Conservation (phyloP, 1,140 invertebrate species). For the Anthonomus grandis region DNA sequence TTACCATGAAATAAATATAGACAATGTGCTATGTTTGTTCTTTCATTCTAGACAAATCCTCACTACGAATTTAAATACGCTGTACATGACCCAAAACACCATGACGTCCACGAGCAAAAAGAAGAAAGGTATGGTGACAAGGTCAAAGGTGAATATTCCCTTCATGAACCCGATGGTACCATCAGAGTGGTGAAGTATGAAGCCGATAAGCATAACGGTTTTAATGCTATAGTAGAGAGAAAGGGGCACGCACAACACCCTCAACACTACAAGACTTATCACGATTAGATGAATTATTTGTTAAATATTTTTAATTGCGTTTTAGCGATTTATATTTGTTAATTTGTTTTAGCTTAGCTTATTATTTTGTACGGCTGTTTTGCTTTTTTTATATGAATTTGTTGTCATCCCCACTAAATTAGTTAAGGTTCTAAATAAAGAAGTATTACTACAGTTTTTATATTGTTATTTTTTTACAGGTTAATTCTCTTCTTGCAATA, state of each 20-base stretch:
- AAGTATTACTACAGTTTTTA: no score
- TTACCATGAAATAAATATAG: not conserved
- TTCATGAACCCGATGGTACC: slow-evolving; percentile 57
- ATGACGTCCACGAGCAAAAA: slow-evolving; percentile 34
- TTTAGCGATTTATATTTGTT: no score
- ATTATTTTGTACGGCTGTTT: no score
- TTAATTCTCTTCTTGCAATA: no score
- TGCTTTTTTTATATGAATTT: no score
- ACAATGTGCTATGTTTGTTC: not conserved
- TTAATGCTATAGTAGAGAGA: slow-evolving; percentile 50
- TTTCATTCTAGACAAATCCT: slow-evolving; percentile 4
- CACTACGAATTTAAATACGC: slow-evolving; percentile 34
- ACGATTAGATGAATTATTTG: no score
- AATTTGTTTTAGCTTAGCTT: no score
- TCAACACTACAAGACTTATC: slow-evolving; percentile 14
- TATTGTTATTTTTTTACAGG: no score
- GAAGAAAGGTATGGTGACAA: slow-evolving; percentile 35
- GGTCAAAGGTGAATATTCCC: slow-evolving; percentile 30
- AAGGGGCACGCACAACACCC: slow-evolving; percentile 14
- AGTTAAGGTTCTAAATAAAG: no score
- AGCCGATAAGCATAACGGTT: slow-evolving; percentile 55
- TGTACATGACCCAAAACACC: slow-evolving; percentile 53
- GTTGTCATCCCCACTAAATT: no score
- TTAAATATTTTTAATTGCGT: no score
- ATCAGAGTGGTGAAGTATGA: slow-evolving; percentile 58